A percentile compares a stretch with the other conserved stretches of the same genome.
Evolutionary conservation across 2,888 invertebrate species (phyloP).

Genomic region (Phrixothrix hirtus): DNA sequence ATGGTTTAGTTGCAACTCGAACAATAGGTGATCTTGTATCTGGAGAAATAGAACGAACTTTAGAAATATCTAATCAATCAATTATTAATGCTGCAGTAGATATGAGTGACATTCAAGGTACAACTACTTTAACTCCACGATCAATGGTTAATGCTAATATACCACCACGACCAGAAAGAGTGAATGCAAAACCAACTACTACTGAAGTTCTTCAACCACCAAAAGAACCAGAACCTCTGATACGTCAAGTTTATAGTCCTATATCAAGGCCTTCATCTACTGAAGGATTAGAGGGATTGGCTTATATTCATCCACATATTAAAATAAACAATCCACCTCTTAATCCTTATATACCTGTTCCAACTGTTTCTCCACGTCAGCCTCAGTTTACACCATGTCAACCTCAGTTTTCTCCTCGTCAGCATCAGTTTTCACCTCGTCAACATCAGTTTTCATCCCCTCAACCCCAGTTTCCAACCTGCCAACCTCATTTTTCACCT

Average conservation of each 20-base stretch:
- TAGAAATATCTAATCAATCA: constrained; percentile 87
- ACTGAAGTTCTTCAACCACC: constrained; percentile 32
- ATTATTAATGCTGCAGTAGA: constrained; percentile 87
- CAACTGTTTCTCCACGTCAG: constrained; percentile 45
- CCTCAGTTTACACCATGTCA: constrained; percentile 51
- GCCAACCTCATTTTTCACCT: no score
- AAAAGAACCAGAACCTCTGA: constrained; percentile 47
- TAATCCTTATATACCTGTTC: constrained; percentile 42
- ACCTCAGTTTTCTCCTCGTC: constrained; percentile 48
- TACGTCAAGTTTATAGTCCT: constrained; percentile 59
- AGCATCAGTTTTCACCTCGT: constrained; percentile 48
- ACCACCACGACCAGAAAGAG: constrained; percentile 63
- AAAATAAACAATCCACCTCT: constrained; percentile 41
- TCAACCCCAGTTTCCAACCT: no score
- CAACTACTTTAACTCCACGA: constrained; percentile 55
- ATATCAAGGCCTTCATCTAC: constrained; percentile 62
- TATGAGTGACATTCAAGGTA: constrained; percentile 72
- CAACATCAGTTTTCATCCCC: constrained; percentile 50
- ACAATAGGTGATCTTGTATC: constrained; percentile 88
- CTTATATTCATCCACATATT: constrained; percentile 50
- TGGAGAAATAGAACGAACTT: constrained; percentile 84
- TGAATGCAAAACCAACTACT: constrained; percentile 59
- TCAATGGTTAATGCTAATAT: constrained; percentile 62
- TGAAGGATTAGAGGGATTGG: constrained; percentile 54
- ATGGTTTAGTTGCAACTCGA: constrained; percentile 64